Percentiles rank a stretch among this genome's conserved stretches.
Conservation (phyloP, 2,797 vertebrate species). For the Dipus sagitta region DNA sequence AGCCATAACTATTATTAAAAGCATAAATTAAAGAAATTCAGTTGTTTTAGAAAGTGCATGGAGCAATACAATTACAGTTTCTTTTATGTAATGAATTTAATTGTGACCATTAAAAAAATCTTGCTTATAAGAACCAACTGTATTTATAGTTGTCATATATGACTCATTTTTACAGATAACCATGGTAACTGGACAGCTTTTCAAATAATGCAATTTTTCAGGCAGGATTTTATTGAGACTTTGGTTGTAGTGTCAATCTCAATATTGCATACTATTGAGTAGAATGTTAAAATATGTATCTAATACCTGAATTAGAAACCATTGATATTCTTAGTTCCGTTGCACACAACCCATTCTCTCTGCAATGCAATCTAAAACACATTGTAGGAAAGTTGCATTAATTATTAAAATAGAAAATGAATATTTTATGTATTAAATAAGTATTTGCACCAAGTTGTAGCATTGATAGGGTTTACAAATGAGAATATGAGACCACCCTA, state of each 20-base stretch:
- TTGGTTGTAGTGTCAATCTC: neutral
- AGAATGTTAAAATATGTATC: neutral
- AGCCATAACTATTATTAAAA: neutral
- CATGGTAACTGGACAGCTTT: neutral
- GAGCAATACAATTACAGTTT: neutral
- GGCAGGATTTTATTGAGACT: neutral
- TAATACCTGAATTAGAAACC: neutral
- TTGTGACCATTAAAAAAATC: neutral
- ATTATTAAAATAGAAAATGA: neutral
- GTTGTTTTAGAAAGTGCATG: neutral
- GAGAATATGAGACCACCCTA: neutral
- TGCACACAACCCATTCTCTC: neutral
- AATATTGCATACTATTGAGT: neutral
- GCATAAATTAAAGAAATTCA: neutral
- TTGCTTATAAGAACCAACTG: neutral
- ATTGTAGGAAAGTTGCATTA: neutral
- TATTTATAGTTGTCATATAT: neutral
- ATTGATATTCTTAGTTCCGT: neutral
- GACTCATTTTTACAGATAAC: neutral
- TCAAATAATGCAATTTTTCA: neutral
- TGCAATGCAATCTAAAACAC: neutral
- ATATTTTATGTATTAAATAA: constrained; percentile 33
- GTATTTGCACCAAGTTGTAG: neutral
- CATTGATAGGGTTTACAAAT: neutral
- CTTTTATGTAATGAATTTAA: constrained; percentile 30